Percentiles rank a stretch among this genome's conserved stretches.
phyloP scores from a whole-genome alignment of 2,888 invertebrate species.

The Lypha dubia region DNA sequence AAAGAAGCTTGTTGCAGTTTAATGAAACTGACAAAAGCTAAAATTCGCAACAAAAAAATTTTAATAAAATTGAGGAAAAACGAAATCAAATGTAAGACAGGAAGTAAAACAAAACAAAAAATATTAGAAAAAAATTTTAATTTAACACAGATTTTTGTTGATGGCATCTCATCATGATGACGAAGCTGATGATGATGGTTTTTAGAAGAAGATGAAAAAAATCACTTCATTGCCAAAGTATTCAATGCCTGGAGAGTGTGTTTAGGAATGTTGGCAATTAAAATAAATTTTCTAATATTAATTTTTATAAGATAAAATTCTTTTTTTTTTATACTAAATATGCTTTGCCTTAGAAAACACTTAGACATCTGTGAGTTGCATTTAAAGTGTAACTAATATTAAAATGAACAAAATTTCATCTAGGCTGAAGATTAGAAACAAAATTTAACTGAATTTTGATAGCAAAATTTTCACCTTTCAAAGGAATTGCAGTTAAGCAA shows the following conservation, averaged over 20 bases:
- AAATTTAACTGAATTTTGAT: too few relatives aligned
- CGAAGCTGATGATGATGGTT: neutral
- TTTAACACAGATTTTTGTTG: slow-evolving; percentile 39
- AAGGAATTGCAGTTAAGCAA: too few relatives aligned
- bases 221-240: slow-evolving; percentile 37
- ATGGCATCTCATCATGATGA: neutral
- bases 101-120: slow-evolving; percentile 50
- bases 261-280: slow-evolving; percentile 47
- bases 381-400: neutral
- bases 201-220: neutral
- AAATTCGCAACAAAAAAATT: slow-evolving; percentile 20
- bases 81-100: slow-evolving; percentile 60
- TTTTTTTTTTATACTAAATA: slow-evolving; percentile 13
- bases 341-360: slow-evolving; percentile 9
- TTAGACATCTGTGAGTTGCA: slow-evolving; percentile 6
- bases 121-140: neutral
- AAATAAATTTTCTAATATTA: slow-evolving; percentile 53
- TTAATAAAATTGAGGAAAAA: slow-evolving; percentile 55
- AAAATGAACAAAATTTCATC: neutral
- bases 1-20: slow-evolving; percentile 43
- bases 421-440: too few relatives aligned
- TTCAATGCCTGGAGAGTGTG: neutral
- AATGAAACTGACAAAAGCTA: slow-evolving; percentile 24
- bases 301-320: slow-evolving; percentile 15
- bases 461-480: too few relatives aligned